Base-by-base conservation (phyloP, 2,888 invertebrate species). In the Anarsia innoxiella region DNA sequence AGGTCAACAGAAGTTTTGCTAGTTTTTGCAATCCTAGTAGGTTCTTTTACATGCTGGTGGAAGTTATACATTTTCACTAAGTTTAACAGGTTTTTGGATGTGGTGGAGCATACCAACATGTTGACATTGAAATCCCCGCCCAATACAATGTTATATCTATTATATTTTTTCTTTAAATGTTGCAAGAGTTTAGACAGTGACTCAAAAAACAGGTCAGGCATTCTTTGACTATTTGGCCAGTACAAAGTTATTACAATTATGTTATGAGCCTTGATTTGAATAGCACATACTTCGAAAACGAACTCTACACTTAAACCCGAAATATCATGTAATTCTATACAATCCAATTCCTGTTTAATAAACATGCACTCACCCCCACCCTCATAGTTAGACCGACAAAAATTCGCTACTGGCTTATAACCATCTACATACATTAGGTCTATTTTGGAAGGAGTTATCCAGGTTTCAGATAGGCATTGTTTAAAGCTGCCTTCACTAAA, bases 51-150 rank as follows among this genome's bases (percentile, higher is more conserved):
- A 12, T 33, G 12, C 12, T 33, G 33, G n/a, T 25, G 8, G 12
- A 33, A 33, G 8, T 33, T 33, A 10, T 14, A 25, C 2, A 8
- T 10, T 33, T 13, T 25, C 23, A 33, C 8, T 6, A 33, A 8
- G 14, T 33, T 13, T 6, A 26, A 10, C 1, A 33, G 25, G 2
- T 8, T 11, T 13, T 2, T 3, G 3, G 13, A 5, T 1, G 1
- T 5, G 3, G 1, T n/a, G n/a, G 12, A 6, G 1, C 13, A 14
- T 14, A 15, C 13, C 10, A 34, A 25, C 2, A 34, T 6, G 15
- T 34, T 26, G 2, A 34, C 26, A 11, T 34, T 34, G 10, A 25
- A 34, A 34, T 34, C 33, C 2, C 33, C 33, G 3, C 33, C 33
- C 4, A 34, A 5, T 1, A 34, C 8, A 1, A 34, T 15, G 11